Evolutionary conservation across 2,113 vertebrate genomes (phyloP), one percentile per base, ranked within the genome.

Genomic region (Ardeotis arabs): DNA sequence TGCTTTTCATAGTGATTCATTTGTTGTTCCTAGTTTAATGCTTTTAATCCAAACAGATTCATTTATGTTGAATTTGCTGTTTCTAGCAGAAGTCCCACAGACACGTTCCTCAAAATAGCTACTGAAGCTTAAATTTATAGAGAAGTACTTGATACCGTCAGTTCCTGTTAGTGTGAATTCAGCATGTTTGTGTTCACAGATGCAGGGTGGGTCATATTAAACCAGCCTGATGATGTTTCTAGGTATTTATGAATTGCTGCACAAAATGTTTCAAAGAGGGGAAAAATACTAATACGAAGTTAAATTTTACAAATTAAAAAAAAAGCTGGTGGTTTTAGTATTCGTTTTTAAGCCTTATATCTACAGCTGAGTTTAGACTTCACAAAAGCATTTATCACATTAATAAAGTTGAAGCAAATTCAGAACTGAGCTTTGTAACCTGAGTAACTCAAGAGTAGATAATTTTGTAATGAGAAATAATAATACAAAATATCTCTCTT

Each of bases 41-140:
- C 22, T 52, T 87, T 86, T 78, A 84, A 63, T 89, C 44, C 47
- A 68, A 77, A 59, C 8, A 37, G 64, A 81, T 84, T 82, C 15
- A 17, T 25, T 87, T 95, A 28, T 28, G 33, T 74, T 60, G 68
- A 85, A 77, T 91, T 97, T 89, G 80, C 80, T 67, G 20, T 44
- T 94, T 89, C 77, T 81, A 74, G 87, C 29, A 90, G 63, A 93
- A 86, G 13, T 68, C 83, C 60, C 80, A 84, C 56, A 70, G 74
- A 23, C 33, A 35, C 33, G 84, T 90, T 35, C 23, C 84, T 68
- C 84, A 91, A 84, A 94, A 89, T 86, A 90, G 76, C 55, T 81
- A 27, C 76, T 52, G 41, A 84, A 80, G 52, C 76, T 91, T 31
- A 67, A 74, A 84, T 92, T 84, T 77, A 50, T 67, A 55, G 56